Conservation (phyloP, 1,140 invertebrate species). For the Anagrus nilaparvatae region DNA sequence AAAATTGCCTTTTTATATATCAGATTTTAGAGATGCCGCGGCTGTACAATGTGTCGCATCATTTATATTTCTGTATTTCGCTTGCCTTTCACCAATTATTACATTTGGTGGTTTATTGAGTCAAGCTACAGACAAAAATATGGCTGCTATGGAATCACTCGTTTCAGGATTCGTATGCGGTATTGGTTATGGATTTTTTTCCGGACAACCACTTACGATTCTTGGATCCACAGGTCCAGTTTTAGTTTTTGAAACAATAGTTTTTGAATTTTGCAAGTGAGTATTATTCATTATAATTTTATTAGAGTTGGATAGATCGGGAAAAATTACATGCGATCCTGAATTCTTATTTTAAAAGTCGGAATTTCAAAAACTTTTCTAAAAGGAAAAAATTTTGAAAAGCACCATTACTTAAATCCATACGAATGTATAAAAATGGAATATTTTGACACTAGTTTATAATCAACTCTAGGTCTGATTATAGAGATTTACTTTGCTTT, state of each 20-base stretch:
- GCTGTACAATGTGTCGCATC: slow-evolving; percentile 91
- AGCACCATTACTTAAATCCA: neutral
- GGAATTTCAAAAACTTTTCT: neutral
- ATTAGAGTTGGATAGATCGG: too few relatives aligned
- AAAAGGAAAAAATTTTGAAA: neutral
- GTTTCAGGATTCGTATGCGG: slow-evolving; percentile 93
- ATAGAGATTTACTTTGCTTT: too few relatives aligned
- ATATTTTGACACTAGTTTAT: too few relatives aligned
- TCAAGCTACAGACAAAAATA: slow-evolving; percentile 89
- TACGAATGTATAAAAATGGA: too few relatives aligned
- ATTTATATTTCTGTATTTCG: slow-evolving; percentile 98
- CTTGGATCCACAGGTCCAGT: slow-evolving; percentile 97
- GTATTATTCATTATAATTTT: slow-evolving; percentile 22
- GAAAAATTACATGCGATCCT: too few relatives aligned
- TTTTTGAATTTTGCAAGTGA: slow-evolving; percentile 88
- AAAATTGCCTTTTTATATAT: slow-evolving; percentile 77
- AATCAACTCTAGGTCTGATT: too few relatives aligned
- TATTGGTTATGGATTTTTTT: slow-evolving; percentile 91
- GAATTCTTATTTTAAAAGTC: too few relatives aligned
- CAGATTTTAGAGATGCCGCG: slow-evolving; percentile 80
- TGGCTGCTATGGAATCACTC: slow-evolving; percentile 97
- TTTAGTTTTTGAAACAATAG: slow-evolving; percentile 95
- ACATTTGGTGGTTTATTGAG: slow-evolving; percentile 92
- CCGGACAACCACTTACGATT: slow-evolving; percentile 95
- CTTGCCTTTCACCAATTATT: slow-evolving; percentile 94